phyloP scores from a whole-genome alignment of 2,113 vertebrate species.

The Telmatochromis brachygnathus region DNA sequence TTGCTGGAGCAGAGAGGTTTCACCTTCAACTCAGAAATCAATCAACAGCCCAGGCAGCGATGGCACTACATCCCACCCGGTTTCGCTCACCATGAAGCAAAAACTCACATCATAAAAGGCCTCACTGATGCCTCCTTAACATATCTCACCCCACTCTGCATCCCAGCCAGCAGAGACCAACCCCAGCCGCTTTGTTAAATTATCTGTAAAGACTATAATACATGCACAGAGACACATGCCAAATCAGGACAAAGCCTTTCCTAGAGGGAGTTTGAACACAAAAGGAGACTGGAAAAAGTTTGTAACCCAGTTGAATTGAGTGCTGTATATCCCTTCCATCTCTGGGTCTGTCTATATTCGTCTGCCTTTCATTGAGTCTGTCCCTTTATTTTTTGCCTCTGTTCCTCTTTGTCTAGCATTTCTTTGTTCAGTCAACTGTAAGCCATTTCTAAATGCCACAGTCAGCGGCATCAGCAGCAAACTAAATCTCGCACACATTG shows the following conservation, averaged over 20 bases:
- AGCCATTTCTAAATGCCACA: constrained; percentile 45
- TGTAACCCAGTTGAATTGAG: constrained; percentile 21
- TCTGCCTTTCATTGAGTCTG: background rate
- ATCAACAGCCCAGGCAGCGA: background rate
- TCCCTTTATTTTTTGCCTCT: background rate
- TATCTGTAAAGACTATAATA: background rate
- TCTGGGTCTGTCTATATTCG: constrained; percentile 10
- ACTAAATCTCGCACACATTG: constrained; percentile 28
- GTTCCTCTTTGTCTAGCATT: constrained; percentile 22
- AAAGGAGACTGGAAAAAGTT: constrained; percentile 11
- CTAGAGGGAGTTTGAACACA: background rate
- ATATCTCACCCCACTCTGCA: background rate
- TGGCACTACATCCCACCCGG: background rate
- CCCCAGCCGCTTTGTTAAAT: background rate
- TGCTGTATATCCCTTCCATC: background rate
- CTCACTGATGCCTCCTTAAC: background rate
- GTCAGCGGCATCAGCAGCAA: constrained; percentile 27
- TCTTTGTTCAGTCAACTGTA: constrained; percentile 47
- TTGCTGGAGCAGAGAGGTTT: background rate
- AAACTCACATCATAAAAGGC: background rate
- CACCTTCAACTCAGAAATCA: background rate
- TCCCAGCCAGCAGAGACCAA: background rate
- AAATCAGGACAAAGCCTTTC: constrained; percentile 21
- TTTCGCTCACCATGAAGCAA: background rate
- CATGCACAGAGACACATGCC: background rate